Percentiles rank a stretch among this genome's conserved stretches.
These are phyloP conservation scores for Ryuthela nishihirai DNA, from an alignment of 2,888 invertebrate genomes.

Conservation along the genomic window DNA sequence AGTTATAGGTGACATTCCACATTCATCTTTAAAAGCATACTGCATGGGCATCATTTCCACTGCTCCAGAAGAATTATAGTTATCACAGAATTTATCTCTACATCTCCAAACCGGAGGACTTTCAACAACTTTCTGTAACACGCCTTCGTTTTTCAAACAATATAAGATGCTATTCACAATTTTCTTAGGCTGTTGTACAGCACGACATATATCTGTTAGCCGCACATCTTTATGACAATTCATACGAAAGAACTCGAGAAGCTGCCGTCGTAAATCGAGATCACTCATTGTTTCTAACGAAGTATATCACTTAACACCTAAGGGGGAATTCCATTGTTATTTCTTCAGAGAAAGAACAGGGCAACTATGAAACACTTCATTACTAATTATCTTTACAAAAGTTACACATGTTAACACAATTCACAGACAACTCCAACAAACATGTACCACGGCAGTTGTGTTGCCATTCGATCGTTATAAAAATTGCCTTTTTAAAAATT, in stretches of 20 bases:
- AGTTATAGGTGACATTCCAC: conserved; percentile 10
- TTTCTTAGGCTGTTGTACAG: conserved; percentile 40
- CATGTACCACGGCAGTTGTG: too few relatives aligned
- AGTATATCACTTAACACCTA: too few relatives aligned
- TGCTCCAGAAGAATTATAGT: conserved; percentile 25
- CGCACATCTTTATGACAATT: conserved; percentile 37
- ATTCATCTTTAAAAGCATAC: conserved; percentile 31
- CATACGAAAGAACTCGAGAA: conserved; percentile 38
- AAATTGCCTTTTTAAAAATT: too few relatives aligned
- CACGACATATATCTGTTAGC: conserved; percentile 39
- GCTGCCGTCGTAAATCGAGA: conserved; percentile 38
- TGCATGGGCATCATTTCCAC: conserved; percentile 20
- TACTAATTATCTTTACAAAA: too few relatives aligned
- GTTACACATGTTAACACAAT: too few relatives aligned
- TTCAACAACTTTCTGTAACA: conserved; percentile 39
- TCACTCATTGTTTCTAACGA: too few relatives aligned
- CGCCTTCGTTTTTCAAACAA: conserved; percentile 38
- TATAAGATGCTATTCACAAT: conserved; percentile 39
- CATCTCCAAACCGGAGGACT: conserved; percentile 40
- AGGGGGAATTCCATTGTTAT: too few relatives aligned
- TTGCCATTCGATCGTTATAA: too few relatives aligned
- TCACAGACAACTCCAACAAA: too few relatives aligned
- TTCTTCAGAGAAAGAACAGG: too few relatives aligned
- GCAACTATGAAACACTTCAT: too few relatives aligned
- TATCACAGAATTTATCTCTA: conserved; percentile 31